Conservation (phyloP, 1,140 invertebrate species). For the Bombus sylvicola region DNA sequence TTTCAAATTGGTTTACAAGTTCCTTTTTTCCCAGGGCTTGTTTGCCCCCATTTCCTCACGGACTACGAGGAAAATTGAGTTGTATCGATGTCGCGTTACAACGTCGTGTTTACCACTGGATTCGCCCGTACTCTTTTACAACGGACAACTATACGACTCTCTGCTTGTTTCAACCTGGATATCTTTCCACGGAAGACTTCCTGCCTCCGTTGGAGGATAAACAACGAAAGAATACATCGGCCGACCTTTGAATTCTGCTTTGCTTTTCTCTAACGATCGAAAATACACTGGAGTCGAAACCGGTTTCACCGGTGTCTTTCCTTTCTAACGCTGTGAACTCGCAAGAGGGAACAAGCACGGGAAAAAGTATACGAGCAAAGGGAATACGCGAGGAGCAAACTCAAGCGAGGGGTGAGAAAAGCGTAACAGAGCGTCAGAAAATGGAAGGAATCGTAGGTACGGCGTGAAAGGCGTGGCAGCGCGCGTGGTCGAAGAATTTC, state of each 20-base stretch:
- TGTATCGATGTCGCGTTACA: constrained; percentile 27
- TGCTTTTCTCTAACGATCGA: background rate
- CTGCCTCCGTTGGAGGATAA: background rate
- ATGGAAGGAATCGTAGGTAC: background rate
- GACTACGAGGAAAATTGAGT: background rate
- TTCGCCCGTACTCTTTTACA: background rate
- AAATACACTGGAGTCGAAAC: background rate
- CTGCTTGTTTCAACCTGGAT: background rate
- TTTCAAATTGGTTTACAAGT: constrained; percentile 50
- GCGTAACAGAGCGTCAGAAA: background rate
- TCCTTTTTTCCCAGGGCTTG: background rate
- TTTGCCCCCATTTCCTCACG: constrained; percentile 25
- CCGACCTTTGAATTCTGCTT: background rate
- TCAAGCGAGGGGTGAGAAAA: background rate
- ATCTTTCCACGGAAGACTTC: background rate
- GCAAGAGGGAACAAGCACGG: background rate
- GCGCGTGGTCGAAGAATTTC: constrained; percentile 23
- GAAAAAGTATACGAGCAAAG: background rate
- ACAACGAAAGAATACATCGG: background rate
- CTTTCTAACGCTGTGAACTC: background rate
- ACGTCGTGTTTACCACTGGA: background rate
- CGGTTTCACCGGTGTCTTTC: background rate
- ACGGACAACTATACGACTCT: background rate
- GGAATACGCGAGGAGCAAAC: background rate
- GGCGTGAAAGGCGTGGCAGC: constrained; percentile 18